phyloP scores from a whole-genome alignment of 2,888 invertebrate species.

The Caenorhabditis uteleia region DNA sequence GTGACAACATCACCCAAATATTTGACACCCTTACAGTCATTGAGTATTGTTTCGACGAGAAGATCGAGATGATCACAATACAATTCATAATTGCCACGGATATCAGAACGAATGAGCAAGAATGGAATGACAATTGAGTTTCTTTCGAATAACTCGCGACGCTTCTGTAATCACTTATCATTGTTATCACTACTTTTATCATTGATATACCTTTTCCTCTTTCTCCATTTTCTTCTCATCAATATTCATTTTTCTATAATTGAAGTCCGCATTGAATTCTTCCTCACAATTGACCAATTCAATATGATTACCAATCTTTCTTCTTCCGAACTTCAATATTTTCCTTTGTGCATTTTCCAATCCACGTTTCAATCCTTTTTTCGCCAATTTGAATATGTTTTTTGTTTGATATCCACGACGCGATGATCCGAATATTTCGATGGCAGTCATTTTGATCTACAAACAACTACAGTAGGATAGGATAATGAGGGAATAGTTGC shows the following conservation, averaged over 20 bases:
- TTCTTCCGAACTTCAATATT: constrained; percentile 6
- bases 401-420: neutral
- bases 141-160: constrained; percentile 1
- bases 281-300: constrained; percentile 7
- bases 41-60: constrained; percentile 6
- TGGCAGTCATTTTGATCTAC: neutral
- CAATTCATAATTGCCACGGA: constrained; percentile 23
- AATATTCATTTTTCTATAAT: neutral
- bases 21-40: constrained; percentile 3
- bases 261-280: constrained; percentile 1
- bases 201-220: constrained; percentile 4
- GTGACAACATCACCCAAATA: constrained; percentile 11
- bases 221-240: neutral
- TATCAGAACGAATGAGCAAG: constrained; percentile 25
- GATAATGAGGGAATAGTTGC: too few relatives aligned
- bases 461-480: too few relatives aligned
- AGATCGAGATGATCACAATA: constrained; percentile 23
- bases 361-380: constrained; percentile 4
- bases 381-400: constrained; percentile 4
- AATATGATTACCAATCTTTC: constrained; percentile 4
- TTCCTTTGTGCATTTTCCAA: constrained; percentile 10
- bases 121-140: constrained; percentile 13
- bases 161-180: neutral
- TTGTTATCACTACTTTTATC: neutral
- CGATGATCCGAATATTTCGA: neutral